phyloP scores from a whole-genome alignment of 64 coral and sea anemone genomes.

The Actinia tenebrosa region DNA sequence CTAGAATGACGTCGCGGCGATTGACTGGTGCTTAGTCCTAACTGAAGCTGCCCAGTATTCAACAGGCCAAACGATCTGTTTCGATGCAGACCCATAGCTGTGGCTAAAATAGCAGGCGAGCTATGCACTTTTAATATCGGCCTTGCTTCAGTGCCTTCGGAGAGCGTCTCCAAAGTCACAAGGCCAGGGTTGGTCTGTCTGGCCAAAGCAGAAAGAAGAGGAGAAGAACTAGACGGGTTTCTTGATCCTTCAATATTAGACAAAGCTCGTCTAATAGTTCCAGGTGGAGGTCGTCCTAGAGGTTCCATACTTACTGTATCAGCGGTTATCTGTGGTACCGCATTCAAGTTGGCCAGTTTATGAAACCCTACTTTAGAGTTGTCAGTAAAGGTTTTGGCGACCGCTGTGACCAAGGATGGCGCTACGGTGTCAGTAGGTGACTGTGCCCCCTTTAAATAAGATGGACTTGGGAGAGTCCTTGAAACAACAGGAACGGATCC shows the following conservation, averaged over 20 bases:
- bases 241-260: conserved; percentile 49
- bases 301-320: background rate
- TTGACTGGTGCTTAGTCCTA: background rate
- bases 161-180: conserved; percentile 26
- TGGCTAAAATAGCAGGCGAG: conserved; percentile 75
- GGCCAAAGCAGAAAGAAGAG: conserved; percentile 68
- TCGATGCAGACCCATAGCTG: conserved; percentile 59
- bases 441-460: background rate
- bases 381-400: conserved; percentile 1
- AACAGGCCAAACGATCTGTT: conserved; percentile 50
- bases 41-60: background rate
- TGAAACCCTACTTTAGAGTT: background rate
- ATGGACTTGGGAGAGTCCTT: background rate
- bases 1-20: background rate
- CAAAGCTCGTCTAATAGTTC: conserved; percentile 64
- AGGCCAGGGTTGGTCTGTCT: conserved; percentile 47
- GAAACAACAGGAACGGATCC: background rate
- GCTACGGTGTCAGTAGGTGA: background rate
- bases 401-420: background rate
- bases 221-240: conserved; percentile 21
- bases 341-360: conserved; percentile 6
- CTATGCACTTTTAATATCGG: conserved; percentile 84
- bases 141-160: conserved; percentile 48
- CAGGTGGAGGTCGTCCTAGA: conserved; percentile 13
- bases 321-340: background rate